Evolutionary conservation across 2,113 vertebrate species (phyloP).

Genomic region (Baryphthengus martii): DNA sequence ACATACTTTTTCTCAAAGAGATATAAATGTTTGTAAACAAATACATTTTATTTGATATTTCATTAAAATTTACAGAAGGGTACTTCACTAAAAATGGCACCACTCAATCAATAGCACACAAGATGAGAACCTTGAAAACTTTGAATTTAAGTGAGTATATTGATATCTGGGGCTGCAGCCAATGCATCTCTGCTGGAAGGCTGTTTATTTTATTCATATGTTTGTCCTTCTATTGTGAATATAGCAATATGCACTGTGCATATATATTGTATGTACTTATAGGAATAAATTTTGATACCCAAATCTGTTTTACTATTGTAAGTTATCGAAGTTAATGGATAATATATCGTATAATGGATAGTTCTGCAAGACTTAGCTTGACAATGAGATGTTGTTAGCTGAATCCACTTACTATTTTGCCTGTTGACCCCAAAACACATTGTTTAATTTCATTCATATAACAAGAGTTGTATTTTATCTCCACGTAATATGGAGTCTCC

Average conservation of each 20-base stretch:
- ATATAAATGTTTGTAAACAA: neutral
- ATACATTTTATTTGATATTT: neutral
- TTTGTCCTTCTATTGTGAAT: neutral
- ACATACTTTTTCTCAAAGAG: neutral
- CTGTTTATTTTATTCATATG: neutral
- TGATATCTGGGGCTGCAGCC: neutral
- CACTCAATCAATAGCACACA: neutral
- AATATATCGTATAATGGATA: neutral
- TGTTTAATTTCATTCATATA: neutral
- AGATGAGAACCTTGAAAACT: neutral
- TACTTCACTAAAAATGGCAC: neutral
- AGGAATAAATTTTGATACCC: neutral
- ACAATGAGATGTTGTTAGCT: neutral
- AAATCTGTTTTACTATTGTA: neutral
- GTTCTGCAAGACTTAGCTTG: neutral
- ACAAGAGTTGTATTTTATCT: neutral
- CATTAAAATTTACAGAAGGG: neutral
- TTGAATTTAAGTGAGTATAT: neutral
- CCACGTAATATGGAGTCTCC: neutral
- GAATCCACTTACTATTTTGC: neutral
- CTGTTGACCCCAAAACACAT: neutral
- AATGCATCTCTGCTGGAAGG: neutral
- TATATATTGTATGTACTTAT: neutral
- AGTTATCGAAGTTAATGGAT: neutral
- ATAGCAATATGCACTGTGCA: neutral